Evolutionary conservation across 1,140 invertebrate species (phyloP), one percentile per base, ranked within the genome.

Genomic region (Vanessa tameamea): DNA sequence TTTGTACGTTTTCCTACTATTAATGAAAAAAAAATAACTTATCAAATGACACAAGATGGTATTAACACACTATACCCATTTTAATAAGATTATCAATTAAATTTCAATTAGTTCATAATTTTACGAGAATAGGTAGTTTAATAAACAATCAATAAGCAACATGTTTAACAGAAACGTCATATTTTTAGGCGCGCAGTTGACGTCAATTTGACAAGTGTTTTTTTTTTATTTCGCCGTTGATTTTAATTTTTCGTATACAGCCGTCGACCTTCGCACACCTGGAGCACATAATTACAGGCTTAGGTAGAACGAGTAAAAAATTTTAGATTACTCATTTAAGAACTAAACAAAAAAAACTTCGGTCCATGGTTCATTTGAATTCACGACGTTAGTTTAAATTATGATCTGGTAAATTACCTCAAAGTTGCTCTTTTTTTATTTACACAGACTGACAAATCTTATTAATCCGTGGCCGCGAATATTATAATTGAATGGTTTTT

Each of bases 281-380:
- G 55, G 55, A 16, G 1, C 55, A 2, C 55, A 57, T 26, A 26
- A 57, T 23, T 23, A 12, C 20, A 57, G 20, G 20, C 55, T 26
- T 13, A 51, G 37, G n/a, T 12, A 55, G 16, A 43, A 61, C 31
- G 23, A n/a, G 13, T 57, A 61, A 61, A 37, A 37, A 61, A 37
- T 61, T 61, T 61, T 61, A 61, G 13, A 61, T 57, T 57, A 23
- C 16, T 57, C 16, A 57, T 57, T 57, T 57, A 57, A 57, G 20
- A 50, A 23, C 20, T 20, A 55, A 16, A 50, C 4, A 50, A 11
- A 3, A 20, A 57, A 20, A 23, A 15, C 20, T 12, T 9, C 53
- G 53, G 6, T 16, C 50, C 8, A n/a, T 26, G 5, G 14, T 37
- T 37, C 57, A 61, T 61, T 61, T 15, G 23, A 61, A 61, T 61